Base-by-base conservation (phyloP, 2,888 invertebrate genomes). In the Galerucella nymphaeae region DNA sequence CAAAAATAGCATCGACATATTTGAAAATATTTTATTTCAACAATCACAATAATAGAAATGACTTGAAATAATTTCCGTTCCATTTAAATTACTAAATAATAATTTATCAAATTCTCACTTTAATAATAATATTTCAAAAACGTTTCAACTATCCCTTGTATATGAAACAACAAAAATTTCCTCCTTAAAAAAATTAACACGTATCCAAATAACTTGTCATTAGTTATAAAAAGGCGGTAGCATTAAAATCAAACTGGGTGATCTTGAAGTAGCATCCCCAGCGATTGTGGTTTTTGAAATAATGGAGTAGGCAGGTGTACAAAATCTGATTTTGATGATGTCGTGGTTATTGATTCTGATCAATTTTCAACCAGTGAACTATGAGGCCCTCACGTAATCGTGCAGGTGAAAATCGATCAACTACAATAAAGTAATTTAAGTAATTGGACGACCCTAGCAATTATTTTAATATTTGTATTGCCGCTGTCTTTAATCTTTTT, bases 371-470 rank as follows among this genome's bases (percentile, higher is more conserved):
- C 75, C 82, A 83, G 83, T 84, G 85, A 85, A 83, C 83, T 85
- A 84, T 84, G 83, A 82, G 78, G 78, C 69, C 76, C 63, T 82
- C 85, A 84, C 84, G 84, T 84, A 70, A 63, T 70, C 78, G 71
- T 76, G 82, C 83, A 83, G 83, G 83, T 84, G 83, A 73, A 66
- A 66, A 71, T 58, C 70, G 61, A 66, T 62, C 53, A 69, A 68
- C 68, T 11, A 50, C 23, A 50, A 69, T 69, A 62, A 69, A 70
- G 70, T 45, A 70, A 70, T 70, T 63, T 63, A 45, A 41, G 69
- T 68, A 41, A 55, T 42, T 30, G 18, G 42, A 18, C 20, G 16
- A 58, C 14, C 63, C 63, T 45, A 48, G 14, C 14, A 63, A 20
- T 63, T 63, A 63, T 45, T 45, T 45, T 45, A 20, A 45, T 20